phyloP scores from a whole-genome alignment of 2,797 vertebrate genomes.

The Atherinosoma microstoma region DNA sequence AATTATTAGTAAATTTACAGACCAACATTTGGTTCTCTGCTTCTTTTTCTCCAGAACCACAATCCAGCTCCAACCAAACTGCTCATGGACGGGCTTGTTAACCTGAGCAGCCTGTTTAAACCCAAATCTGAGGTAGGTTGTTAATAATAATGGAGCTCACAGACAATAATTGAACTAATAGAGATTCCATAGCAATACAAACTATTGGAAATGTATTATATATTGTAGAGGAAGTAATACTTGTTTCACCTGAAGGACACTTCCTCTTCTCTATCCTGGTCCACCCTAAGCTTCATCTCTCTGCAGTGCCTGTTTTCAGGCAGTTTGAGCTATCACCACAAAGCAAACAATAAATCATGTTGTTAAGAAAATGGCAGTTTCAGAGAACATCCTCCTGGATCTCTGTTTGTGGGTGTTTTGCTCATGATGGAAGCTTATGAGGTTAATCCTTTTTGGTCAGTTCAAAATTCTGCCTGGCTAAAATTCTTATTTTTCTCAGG shows the following conservation, averaged over 20 bases:
- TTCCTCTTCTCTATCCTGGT: background rate
- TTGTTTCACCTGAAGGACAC: slow-evolving; percentile 21
- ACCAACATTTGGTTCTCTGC: background rate
- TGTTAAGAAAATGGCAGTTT: slow-evolving; percentile 19
- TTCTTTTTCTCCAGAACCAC: slow-evolving; percentile 73
- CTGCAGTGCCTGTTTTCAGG: slow-evolving; percentile 10
- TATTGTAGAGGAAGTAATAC: slow-evolving; percentile 7
- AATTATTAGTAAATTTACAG: background rate
- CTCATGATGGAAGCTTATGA: slow-evolving; percentile 12
- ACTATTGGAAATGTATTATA: background rate
- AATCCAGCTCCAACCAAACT: slow-evolving; percentile 52
- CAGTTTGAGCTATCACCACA: slow-evolving; percentile 1
- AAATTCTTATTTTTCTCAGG: slow-evolving; percentile 40
- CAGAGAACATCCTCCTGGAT: slow-evolving; percentile 19
- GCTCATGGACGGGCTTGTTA: slow-evolving; percentile 86
- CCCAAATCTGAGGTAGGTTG: slow-evolving; percentile 85
- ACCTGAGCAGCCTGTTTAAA: slow-evolving; percentile 89
- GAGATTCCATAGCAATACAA: background rate
- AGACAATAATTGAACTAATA: background rate
- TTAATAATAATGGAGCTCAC: background rate
- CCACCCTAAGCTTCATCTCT: slow-evolving; percentile 5
- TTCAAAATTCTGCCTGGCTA: slow-evolving; percentile 38
- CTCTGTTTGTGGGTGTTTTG: background rate
- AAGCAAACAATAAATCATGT: slow-evolving; percentile 58
- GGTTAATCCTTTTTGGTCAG: slow-evolving; percentile 34